Evolutionary conservation across 2,888 invertebrate species (phyloP), one percentile per base, ranked within the genome.

Genomic region (Coenonympha glycerion): DNA sequence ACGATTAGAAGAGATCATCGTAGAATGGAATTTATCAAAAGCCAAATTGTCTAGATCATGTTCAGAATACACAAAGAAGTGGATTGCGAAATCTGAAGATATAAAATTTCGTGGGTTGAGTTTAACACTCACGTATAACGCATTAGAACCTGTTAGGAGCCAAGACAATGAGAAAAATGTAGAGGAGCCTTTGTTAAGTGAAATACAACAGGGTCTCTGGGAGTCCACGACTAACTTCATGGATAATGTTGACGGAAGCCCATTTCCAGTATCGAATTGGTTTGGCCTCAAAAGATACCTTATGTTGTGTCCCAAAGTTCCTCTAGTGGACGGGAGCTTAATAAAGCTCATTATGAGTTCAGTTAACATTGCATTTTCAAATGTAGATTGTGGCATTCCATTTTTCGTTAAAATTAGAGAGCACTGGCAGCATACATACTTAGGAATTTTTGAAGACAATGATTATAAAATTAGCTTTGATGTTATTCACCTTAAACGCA

Each of bases 261-360:
- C 88, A 0, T 90, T 90, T 65, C 89, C 89, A 46, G 80, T 95
- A 37, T 91, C 91, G 4, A 83, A 87, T 46, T 93, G 93, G 89
- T 97, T 93, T 77, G 96, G 96, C 0, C 72, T 97, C 13, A 90
- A 93, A 55, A 92, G 95, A 63, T 98, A 95, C 76, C 79, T 97
- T 21, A 90, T 96, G 56, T 73, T 98, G 16, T 89, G 90, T 56
- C 92, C 95, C 2, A 83, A 88, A 6, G 85, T 86, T 46, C 89
- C 89, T 36, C 86, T 93, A 44, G 85, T 87, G 1, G 91, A 91
- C 56, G 93, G 93, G 63, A 92, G 92, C 61, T 88, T 92, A 69
- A 91, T 93, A 39, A 95, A 95, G 79, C 87, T 95, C 55, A 88
- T 93, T 26, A 88, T 93, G 68, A 97, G 95, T 79, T 96, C 94